phyloP scores from a whole-genome alignment of 2,113 vertebrate genomes.

The Daboia siamensis region DNA sequence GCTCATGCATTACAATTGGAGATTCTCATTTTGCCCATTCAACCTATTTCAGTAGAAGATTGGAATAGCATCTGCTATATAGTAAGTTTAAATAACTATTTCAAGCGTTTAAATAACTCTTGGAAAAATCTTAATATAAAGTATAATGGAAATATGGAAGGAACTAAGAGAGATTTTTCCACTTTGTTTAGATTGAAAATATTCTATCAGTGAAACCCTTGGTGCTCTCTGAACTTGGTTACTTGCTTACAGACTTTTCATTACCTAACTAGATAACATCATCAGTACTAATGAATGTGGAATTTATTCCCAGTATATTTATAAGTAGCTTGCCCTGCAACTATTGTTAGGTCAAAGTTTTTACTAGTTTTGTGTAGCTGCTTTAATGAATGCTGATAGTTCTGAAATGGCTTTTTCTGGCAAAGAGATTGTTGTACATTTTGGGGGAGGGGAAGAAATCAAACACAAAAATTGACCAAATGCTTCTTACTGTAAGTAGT shows the following conservation, averaged over 20 bases:
- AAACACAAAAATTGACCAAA: background rate
- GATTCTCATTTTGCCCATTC: background rate
- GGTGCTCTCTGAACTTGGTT: background rate
- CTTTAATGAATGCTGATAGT: background rate
- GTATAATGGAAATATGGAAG: background rate
- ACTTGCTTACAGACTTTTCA: background rate
- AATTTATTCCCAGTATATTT: background rate
- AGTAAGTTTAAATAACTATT: background rate
- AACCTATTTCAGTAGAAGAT: background rate
- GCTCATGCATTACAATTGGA: slow-evolving; percentile 42
- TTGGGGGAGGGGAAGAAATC: background rate
- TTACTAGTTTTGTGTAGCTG: background rate
- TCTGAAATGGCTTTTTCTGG: background rate
- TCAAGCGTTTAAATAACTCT: background rate
- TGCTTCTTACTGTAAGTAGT: background rate
- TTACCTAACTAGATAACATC: background rate
- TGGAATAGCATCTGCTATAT: slow-evolving; percentile 22
- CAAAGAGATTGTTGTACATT: background rate
- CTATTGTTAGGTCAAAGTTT: background rate
- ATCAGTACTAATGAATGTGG: background rate
- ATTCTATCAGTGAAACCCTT: background rate
- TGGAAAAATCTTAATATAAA: slow-evolving; percentile 20
- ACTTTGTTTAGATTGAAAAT: background rate
- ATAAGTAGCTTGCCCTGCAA: background rate
- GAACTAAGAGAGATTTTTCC: background rate